Conservation (phyloP, 2,113 vertebrate genomes). For the Chloropsis hardwickii region DNA sequence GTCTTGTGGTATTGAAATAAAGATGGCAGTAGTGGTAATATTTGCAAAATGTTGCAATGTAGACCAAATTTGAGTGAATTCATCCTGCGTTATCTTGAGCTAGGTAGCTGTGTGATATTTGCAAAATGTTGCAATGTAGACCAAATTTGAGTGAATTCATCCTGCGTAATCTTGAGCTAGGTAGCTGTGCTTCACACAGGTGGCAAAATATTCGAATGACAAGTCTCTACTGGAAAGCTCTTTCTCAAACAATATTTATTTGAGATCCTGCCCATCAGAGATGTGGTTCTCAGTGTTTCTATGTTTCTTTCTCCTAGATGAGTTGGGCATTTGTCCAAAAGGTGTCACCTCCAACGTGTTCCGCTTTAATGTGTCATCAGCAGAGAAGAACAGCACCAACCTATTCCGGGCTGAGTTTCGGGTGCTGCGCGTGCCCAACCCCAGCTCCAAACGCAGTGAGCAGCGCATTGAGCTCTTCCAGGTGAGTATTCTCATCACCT, state of each 20-base stretch:
- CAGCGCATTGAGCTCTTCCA: slow-evolving; percentile 98
- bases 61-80: neutral
- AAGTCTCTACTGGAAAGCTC: neutral
- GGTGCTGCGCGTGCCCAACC: slow-evolving; percentile 87
- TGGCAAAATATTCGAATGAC: neutral
- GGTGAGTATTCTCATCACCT: slow-evolving; percentile 65
- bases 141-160: neutral
- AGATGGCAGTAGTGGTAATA: neutral
- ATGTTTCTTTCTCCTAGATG: slow-evolving; percentile 75
- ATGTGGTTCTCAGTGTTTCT: slow-evolving; percentile 13
- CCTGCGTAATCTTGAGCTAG: neutral
- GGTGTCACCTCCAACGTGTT: slow-evolving; percentile 92
- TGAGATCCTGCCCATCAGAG: neutral
- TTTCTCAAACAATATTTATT: neutral
- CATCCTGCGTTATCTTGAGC: neutral
- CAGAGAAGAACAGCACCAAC: slow-evolving; percentile 95
- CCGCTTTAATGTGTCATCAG: slow-evolving; percentile 92
- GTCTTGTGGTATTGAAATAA: neutral
- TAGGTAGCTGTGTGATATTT: too few species aligned
- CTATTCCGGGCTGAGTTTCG: slow-evolving; percentile 95
- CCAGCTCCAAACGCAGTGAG: slow-evolving; percentile 85
- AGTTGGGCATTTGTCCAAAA: slow-evolving; percentile 87
- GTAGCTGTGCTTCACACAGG: neutral
- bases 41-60: neutral
- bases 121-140: neutral